Evolutionary conservation across 2,888 invertebrate species (phyloP).

Genomic region (Crepidodera aurea): DNA sequence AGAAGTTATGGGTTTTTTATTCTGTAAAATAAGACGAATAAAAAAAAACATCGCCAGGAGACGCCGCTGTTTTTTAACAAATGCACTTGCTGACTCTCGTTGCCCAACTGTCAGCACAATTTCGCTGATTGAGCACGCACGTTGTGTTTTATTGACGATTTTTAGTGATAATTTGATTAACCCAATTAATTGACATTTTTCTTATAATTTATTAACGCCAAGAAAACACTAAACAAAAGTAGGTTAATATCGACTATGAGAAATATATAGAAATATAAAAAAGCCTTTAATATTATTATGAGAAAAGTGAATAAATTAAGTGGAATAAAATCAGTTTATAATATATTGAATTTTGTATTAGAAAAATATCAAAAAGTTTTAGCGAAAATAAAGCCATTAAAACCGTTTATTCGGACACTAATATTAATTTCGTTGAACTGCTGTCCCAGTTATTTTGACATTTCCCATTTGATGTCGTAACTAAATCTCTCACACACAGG

Average conservation of each 20-base stretch:
- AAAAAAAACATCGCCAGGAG: not conserved
- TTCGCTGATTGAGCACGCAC: slow-evolving; percentile 6
- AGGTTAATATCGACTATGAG: slow-evolving; percentile 18
- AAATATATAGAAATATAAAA: no score
- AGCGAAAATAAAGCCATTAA: slow-evolving; percentile 1
- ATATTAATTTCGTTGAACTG: slow-evolving; percentile 18
- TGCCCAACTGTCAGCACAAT: slow-evolving; percentile 22
- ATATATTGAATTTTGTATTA: no score
- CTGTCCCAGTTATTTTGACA: slow-evolving; percentile 25
- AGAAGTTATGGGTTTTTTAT: no score
- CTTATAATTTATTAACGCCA: slow-evolving; percentile 26
- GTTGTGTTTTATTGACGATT: slow-evolving; percentile 32
- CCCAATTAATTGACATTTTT: slow-evolving; percentile 37
- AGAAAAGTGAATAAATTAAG: no score
- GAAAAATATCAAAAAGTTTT: slow-evolving; percentile 8
- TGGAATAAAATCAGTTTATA: no score
- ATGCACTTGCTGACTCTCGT: slow-evolving; percentile 18
- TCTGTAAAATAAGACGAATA: no score
- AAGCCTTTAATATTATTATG: no score
- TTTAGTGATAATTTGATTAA: slow-evolving; percentile 38
- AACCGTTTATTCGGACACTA: not conserved
- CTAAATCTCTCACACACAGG: slow-evolving; percentile 21
- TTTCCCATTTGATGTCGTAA: slow-evolving; percentile 22
- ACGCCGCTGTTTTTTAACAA: slow-evolving; percentile 24
- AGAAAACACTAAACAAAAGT: slow-evolving; percentile 28